Evolutionary conservation across 2,888 invertebrate genomes (phyloP), one percentile per base, ranked within the genome.

Genomic region (Drosophila austrosaltans): DNA sequence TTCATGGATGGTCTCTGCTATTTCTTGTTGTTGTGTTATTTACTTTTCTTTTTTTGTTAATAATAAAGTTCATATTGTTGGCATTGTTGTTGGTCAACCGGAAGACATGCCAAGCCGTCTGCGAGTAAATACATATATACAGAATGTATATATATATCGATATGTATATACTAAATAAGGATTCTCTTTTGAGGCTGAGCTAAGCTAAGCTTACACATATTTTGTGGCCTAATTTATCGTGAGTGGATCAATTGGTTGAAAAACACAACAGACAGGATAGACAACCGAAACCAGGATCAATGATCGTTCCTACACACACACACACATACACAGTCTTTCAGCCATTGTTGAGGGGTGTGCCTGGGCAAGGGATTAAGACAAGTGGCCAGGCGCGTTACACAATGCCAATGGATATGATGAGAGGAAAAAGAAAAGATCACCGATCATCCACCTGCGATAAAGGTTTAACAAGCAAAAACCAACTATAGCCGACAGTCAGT

Each of bases 171-270:
- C 36, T 10, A 36, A 36, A 36, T 36, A 53, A 39, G 36, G n/a
- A 53, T 6, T 25, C 22, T 20, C 16, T 16, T 16, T 20, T 28
- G 25, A 60, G 63, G 28, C n/a, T 48, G 60, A 66, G 20, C 61
- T 53, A 58, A 72, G 62, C 64, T 74, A 72, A 77, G 71, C 77
- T 77, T 77, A 77, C 72, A 82, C 82, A 86, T 78, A 84, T 79
- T 79, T 81, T 87, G 81, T 82, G 90, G 79, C 72, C 75, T 89
- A 90, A 90, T 88, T 89, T 89, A 90, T 90, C 86, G 86, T 89
- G 87, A 90, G 89, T 80, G 89, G 89, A 90, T 90, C 89, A 85
- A 89, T 89, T 87, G 77, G 69, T 66, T 59, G 67, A 64, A 61
- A 71, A 62, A 56, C 57, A 48, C 44, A 44, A 44, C 16, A 44